Conservation (phyloP, 2,113 vertebrate genomes). For the Isichthys henryi region DNA sequence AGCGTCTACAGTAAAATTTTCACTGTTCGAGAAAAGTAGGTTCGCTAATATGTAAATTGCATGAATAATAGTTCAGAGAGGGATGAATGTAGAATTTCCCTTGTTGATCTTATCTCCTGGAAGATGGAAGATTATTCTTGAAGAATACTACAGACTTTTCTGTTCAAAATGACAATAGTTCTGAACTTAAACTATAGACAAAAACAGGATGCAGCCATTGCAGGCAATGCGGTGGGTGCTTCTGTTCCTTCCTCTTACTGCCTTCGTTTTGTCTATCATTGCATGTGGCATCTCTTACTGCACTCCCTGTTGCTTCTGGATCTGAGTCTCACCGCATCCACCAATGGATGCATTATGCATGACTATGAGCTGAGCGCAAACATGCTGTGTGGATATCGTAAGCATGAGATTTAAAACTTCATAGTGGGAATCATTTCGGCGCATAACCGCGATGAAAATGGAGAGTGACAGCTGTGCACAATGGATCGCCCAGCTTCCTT, state of each 20-base stretch:
- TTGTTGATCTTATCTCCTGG: not conserved
- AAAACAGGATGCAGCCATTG: not conserved
- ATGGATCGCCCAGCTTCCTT: not conserved
- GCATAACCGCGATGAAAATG: not conserved
- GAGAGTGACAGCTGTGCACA: not conserved
- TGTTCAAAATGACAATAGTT: not conserved
- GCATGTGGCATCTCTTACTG: not conserved
- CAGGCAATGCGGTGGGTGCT: not conserved
- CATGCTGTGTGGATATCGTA: constrained; percentile 18
- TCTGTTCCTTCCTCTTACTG: not conserved
- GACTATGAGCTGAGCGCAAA: constrained; percentile 29
- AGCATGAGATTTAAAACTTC: not conserved
- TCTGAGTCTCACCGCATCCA: constrained; percentile 13
- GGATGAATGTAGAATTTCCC: not conserved
- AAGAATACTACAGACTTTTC: not conserved
- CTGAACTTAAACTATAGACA: not conserved
- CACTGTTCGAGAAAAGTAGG: not conserved
- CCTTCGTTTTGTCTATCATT: not conserved
- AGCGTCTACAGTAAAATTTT: not conserved
- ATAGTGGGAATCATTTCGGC: not conserved
- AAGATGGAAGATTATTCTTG: not conserved
- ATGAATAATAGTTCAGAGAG: not conserved
- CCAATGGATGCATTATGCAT: constrained; percentile 33
- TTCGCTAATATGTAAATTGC: not conserved
- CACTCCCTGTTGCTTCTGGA: not conserved